These are phyloP conservation scores for Dolichopus griseipennis DNA, from an alignment of 2,888 invertebrate species.

Conservation along the genomic window DNA sequence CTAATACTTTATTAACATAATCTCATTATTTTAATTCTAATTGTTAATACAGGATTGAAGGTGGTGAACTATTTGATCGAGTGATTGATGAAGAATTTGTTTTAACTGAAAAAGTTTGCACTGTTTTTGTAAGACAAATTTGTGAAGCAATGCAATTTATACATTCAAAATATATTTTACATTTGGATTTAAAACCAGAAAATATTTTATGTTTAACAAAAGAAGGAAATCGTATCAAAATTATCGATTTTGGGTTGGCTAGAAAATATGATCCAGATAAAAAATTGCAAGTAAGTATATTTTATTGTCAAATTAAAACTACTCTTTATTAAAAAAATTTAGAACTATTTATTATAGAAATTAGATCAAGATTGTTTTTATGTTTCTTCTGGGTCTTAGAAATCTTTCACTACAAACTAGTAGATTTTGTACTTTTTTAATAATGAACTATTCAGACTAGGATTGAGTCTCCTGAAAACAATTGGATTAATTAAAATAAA, in stretches of 20 bases:
- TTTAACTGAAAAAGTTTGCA: constrained; percentile 90
- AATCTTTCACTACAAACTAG: too few relatives aligned
- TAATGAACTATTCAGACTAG: too few relatives aligned
- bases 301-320: too few relatives aligned
- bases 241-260: constrained; percentile 97
- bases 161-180: constrained; percentile 88
- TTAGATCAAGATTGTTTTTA: too few relatives aligned
- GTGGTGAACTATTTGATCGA: constrained; percentile 96
- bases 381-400: too few relatives aligned
- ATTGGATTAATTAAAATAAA: too few relatives aligned
- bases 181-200: constrained; percentile 98
- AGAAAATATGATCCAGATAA: constrained; percentile 84
- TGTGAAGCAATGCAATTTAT: constrained; percentile 98
- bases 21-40: too few relatives aligned
- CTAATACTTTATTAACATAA: too few relatives aligned
- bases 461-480: too few relatives aligned
- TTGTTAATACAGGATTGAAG: constrained; percentile 88
- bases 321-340: too few relatives aligned
- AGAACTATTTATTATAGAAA: too few relatives aligned
- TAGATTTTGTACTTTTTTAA: too few relatives aligned
- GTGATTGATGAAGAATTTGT: constrained; percentile 98
- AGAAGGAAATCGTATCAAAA: constrained; percentile 95
- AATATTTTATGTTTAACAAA: constrained; percentile 94
- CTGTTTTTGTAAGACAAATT: constrained; percentile 94
- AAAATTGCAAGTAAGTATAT: constrained; percentile 59